Evolutionary conservation across 2,888 invertebrate genomes (phyloP), one percentile per base, ranked within the genome.

Genomic region (Netelia fuscicornis): DNA sequence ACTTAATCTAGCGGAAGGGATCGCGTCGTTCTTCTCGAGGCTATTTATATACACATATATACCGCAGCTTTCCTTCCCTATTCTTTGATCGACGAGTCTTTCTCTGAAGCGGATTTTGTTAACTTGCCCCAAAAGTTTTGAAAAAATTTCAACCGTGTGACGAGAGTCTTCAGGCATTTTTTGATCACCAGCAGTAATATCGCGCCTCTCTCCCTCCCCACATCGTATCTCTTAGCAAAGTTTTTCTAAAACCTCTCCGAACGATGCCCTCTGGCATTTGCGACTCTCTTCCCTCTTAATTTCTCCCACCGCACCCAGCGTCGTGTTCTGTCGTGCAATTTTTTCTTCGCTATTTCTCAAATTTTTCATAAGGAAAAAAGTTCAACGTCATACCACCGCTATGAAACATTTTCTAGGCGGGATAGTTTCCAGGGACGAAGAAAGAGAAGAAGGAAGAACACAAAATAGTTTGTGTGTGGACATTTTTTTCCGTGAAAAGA

Each of bases 251-350:
- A 64, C 13, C 52, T 23, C 64, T 20, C 42, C n/a, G 42, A 67
- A 67, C 67, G 67, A 75, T 75, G 48, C 67, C 67, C 56, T 65
- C 44, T 44, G 56, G 23, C 67, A 10, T 67, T 76, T 58, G 37
- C 67, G 10, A 56, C 6, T 37, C 23, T 67, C 67, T 37, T 25
- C 67, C 17, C 37, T 37, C 54, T 25, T 44, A 11, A 60, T 60
- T 71, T 17, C 37, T 74, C 42, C 17, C n/a, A 13, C 13, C 20
- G 10, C 23, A 8, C 10, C n/a, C 44, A 2, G 13, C 11, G 1
- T 54, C 20, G 54, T 54, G 9, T 56, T 56, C 20, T 56, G 8
- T 20, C 56, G 6, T 17, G 17, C 9, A 56, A 30, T 64, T 56
- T 76, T 44, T 44, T 13, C 44, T 54, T 42, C 52, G 54, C 37